A percentile compares a stretch with the other conserved stretches of the same genome.
These are phyloP conservation scores for Sminthurides aquaticus DNA, from an alignment of 2,888 invertebrate genomes.

Conservation along the genomic window DNA sequence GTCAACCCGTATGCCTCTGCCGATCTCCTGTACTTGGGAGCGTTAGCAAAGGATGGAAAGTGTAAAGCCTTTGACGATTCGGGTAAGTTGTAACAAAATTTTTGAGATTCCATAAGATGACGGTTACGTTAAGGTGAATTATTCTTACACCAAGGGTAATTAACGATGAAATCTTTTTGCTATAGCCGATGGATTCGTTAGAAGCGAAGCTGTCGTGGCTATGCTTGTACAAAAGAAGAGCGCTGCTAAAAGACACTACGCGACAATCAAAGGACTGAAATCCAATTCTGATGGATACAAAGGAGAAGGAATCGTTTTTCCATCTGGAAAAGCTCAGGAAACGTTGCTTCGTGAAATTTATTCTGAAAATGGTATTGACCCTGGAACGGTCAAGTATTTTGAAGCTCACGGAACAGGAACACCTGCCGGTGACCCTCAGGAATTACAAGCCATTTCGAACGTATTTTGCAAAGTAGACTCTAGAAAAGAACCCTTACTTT, in stretches of 20 bases:
- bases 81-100: too few relatives aligned
- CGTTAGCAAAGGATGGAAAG: slow-evolving; percentile 56
- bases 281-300: slow-evolving; percentile 89
- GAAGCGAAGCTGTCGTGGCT: slow-evolving; percentile 63
- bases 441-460: slow-evolving; percentile 86
- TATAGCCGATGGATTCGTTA: slow-evolving; percentile 57
- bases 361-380: slow-evolving; percentile 69
- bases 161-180: slow-evolving; percentile 19
- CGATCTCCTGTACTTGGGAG: slow-evolving; percentile 57
- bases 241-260: slow-evolving; percentile 71
- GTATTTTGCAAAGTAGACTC: slow-evolving; percentile 73
- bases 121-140: neutral
- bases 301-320: slow-evolving; percentile 79
- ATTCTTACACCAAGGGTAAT: too few relatives aligned
- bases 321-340: slow-evolving; percentile 70
- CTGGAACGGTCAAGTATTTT: slow-evolving; percentile 74
- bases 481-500: slow-evolving; percentile 68
- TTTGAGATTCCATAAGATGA: neutral
- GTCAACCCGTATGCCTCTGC: slow-evolving; percentile 57
- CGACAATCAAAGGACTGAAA: slow-evolving; percentile 75
- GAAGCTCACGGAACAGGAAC: slow-evolving; percentile 90
- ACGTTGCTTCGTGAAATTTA: slow-evolving; percentile 66
- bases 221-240: slow-evolving; percentile 71
- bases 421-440: slow-evolving; percentile 83
- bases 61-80: slow-evolving; percentile 60